These are phyloP conservation scores for Alethe diademata DNA, from an alignment of 2,113 vertebrate species.

Conservation along the genomic window DNA sequence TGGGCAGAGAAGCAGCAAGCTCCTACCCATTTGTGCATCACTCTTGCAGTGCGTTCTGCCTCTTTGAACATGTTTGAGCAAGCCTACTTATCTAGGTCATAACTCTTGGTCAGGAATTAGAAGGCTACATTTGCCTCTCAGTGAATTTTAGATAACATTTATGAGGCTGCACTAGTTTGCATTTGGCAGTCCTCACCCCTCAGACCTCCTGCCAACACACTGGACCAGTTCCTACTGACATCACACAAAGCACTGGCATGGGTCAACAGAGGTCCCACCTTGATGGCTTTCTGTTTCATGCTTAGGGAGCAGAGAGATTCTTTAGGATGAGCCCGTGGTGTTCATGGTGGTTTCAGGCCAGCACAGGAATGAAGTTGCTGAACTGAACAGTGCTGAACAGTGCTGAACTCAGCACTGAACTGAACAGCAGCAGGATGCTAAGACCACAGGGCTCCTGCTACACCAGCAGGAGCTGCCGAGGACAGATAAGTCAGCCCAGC, in stretches of 20 bases:
- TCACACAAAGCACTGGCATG: background rate
- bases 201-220: background rate
- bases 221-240: background rate
- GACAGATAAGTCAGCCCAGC: fast-evolving
- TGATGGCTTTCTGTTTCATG: background rate
- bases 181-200: background rate
- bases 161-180: background rate
- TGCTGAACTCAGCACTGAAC: background rate
- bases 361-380: background rate
- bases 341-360: background rate
- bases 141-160: background rate
- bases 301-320: background rate
- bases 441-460: background rate
- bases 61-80: background rate
- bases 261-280: background rate
- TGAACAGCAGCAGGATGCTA: background rate
- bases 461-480: background rate
- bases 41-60: background rate
- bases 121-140: background rate
- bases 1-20: background rate
- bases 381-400: background rate
- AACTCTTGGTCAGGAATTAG: background rate
- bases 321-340: fast-evolving
- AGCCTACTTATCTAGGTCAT: background rate
- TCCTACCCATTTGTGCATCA: background rate